Evolutionary conservation across 1,140 invertebrate genomes (phyloP).

Genomic region (Onthophagus taurus): DNA sequence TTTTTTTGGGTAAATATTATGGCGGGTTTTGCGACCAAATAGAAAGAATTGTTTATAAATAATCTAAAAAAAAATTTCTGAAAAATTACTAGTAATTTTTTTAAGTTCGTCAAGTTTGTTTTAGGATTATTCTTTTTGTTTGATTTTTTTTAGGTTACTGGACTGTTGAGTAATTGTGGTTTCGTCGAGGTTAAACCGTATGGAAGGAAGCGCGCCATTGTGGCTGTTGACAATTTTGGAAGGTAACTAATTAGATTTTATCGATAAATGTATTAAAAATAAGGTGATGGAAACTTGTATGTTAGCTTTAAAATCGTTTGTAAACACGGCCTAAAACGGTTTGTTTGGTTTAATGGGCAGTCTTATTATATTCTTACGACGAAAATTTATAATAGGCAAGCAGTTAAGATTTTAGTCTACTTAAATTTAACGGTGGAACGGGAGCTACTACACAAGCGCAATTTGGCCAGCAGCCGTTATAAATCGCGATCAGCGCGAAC

Average conservation of each 20-base stretch:
- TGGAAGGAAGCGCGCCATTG: slow-evolving; percentile 26
- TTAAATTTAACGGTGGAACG: slow-evolving; percentile 14
- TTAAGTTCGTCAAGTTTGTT: no score
- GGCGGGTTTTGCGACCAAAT: no score
- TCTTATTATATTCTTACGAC: neutral
- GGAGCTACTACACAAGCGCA: no score
- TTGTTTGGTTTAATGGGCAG: neutral
- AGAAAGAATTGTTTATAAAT: no score
- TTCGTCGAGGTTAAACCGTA: slow-evolving; percentile 37
- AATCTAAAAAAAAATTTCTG: no score
- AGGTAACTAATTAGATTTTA: slow-evolving; percentile 33
- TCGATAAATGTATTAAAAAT: no score
- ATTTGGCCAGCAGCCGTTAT: no score
- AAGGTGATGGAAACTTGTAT: neutral
- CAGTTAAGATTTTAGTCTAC: neutral
- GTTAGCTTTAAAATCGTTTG: neutral
- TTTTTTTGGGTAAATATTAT: no score
- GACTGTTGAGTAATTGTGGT: slow-evolving; percentile 36
- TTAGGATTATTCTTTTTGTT: slow-evolving; percentile 11
- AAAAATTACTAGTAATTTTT: no score
- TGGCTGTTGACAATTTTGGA: slow-evolving; percentile 39
- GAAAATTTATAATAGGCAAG: neutral
- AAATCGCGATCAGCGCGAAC: no score
- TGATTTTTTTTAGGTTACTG: slow-evolving; percentile 35
- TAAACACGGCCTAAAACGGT: neutral